Evolutionary conservation across 92 coral and sea anemone species (phyloP).

Genomic region (Palythoa caribaeorum): DNA sequence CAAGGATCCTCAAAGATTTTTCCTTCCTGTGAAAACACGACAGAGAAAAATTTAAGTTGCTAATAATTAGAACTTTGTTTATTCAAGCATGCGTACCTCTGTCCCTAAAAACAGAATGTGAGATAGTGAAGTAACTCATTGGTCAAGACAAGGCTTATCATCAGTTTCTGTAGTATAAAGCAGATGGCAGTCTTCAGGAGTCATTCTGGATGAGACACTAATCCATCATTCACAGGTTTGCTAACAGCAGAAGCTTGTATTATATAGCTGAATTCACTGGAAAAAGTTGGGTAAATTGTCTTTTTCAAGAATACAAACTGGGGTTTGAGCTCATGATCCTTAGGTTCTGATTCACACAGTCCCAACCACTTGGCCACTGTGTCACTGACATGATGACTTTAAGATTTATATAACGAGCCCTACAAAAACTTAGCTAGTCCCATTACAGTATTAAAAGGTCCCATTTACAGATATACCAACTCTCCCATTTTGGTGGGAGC

Average conservation of each 20-base stretch:
- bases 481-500: no score
- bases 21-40: constrained; percentile 5
- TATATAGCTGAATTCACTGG: background rate
- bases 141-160: background rate
- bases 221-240: background rate
- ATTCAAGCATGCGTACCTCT: background rate
- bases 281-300: background rate
- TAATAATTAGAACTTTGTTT: background rate
- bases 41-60: background rate
- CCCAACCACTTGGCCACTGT: no score
- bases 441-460: background rate
- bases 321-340: background rate
- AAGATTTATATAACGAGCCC: no score
- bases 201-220: background rate
- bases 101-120: no score
- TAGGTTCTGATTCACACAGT: background rate
- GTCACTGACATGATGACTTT: no score
- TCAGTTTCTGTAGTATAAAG: background rate
- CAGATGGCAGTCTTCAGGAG: background rate
- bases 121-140: background rate
- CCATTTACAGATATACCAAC: no score
- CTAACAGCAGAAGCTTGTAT: background rate
- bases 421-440: no score
- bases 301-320: background rate
- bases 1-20: constrained; percentile 23